Percentiles rank a stretch among this genome's conserved stretches.
These are phyloP conservation scores for Sminthurinus aureus DNA, from an alignment of 2,888 invertebrate species.

Conservation along the genomic window DNA sequence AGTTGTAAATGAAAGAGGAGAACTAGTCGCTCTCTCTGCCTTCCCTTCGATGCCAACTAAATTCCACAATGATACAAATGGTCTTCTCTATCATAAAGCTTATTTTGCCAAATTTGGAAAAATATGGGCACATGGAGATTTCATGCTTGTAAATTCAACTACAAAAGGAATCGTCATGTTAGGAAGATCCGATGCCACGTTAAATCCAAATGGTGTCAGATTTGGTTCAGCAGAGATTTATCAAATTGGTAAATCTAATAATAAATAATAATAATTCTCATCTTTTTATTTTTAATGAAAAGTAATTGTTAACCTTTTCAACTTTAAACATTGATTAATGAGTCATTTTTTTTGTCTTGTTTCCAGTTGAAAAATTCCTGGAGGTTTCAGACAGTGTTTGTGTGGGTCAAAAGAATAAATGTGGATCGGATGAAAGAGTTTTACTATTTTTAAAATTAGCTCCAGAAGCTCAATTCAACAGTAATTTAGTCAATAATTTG, in stretches of 20 bases:
- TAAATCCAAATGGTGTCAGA: conserved; percentile 69
- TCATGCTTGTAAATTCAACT: conserved; percentile 64
- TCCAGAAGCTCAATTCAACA: conserved; percentile 61
- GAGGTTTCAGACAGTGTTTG: conserved; percentile 68
- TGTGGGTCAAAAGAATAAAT: conserved; percentile 65
- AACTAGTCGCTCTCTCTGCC: conserved; percentile 67
- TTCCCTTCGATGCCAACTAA: conserved; percentile 69
- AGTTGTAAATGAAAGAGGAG: conserved; percentile 66
- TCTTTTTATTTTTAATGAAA: not conserved
- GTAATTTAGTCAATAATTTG: conserved; percentile 63
- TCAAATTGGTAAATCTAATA: conserved; percentile 65
- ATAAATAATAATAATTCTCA: too few relatives aligned
- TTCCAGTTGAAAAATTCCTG: conserved; percentile 65
- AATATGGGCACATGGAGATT: conserved; percentile 70
- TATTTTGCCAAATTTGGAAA: conserved; percentile 65
- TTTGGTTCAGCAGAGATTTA: conserved; percentile 71
- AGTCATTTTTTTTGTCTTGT: not conserved
- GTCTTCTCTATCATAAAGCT: conserved; percentile 64
- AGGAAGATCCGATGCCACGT: conserved; percentile 68
- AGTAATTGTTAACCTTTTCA: too few relatives aligned
- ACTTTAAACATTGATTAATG: too few relatives aligned
- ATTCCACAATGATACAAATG: conserved; percentile 66
- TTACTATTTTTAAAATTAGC: conserved; percentile 67
- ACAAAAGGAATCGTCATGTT: conserved; percentile 69
- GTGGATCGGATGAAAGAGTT: conserved; percentile 66